phyloP scores from a whole-genome alignment of 2,888 invertebrate genomes.

The Julus scanicus region DNA sequence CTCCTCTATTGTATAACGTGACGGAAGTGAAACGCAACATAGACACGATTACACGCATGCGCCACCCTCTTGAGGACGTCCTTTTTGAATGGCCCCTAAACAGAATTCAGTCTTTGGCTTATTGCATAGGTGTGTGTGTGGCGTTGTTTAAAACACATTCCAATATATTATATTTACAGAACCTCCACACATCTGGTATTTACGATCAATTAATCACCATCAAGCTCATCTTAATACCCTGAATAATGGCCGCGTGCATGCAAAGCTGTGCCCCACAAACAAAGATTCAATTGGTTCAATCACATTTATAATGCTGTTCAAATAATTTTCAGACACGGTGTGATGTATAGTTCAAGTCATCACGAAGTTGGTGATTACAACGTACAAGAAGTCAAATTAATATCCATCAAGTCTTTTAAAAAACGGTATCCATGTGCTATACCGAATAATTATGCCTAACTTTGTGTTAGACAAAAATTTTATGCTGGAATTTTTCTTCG shows the following conservation, averaged over 20 bases:
- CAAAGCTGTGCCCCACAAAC: constrained; percentile 21
- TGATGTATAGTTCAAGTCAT: background rate
- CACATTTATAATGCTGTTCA: background rate
- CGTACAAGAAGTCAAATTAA: background rate
- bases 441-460: background rate
- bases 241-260: constrained; percentile 18
- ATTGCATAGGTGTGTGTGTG: background rate
- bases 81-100: too few species aligned
- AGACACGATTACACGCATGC: background rate
- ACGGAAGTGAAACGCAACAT: too few species aligned
- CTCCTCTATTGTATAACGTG: too few species aligned
- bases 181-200: background rate
- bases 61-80: too few species aligned
- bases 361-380: background rate
- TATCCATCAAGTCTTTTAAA: background rate
- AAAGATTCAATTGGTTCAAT: constrained; percentile 20
- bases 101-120: too few species aligned
- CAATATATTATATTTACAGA: background rate
- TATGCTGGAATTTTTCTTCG: too few species aligned
- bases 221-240: background rate
- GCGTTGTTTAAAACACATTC: background rate
- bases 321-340: background rate
- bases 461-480: too few species aligned
- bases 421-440: background rate
- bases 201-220: constrained; percentile 36